phyloP scores from a whole-genome alignment of 2,888 invertebrate genomes.

The Epistrophe grossulariae region DNA sequence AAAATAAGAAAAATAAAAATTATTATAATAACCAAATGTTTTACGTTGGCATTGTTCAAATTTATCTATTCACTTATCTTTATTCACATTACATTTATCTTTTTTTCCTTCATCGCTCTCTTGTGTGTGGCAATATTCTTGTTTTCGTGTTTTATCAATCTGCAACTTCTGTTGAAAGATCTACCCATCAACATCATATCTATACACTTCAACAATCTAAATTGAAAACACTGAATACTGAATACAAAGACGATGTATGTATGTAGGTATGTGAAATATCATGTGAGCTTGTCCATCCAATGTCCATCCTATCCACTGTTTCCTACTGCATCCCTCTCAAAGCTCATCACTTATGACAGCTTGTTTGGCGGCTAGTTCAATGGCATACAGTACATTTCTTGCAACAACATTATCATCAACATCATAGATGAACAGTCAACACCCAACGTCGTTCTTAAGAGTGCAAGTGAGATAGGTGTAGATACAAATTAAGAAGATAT shows the following conservation, averaged over 20 bases:
- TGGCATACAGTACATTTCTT: conserved; percentile 39
- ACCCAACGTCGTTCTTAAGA: background rate
- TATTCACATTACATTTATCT: background rate
- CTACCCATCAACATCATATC: conserved; percentile 18
- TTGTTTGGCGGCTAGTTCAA: conserved; percentile 68
- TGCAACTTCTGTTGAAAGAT: conserved; percentile 53
- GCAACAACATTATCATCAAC: conserved; percentile 53
- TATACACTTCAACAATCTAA: conserved; percentile 20
- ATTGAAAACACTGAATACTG: conserved; percentile 34
- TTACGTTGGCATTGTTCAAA: conserved; percentile 7
- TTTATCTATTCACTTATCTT: conserved; percentile 44
- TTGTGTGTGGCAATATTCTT: background rate
- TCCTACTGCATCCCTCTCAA: background rate
- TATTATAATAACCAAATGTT: conserved; percentile 11
- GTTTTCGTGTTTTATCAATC: conserved; percentile 15
- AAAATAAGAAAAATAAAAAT: background rate
- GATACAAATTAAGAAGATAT: conserved; percentile 38
- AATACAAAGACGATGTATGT: background rate
- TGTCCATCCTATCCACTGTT: background rate
- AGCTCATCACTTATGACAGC: conserved; percentile 29
- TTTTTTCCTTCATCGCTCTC: background rate
- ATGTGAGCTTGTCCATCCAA: conserved; percentile 41
- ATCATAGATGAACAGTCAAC: conserved; percentile 16
- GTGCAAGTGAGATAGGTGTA: conserved; percentile 5
- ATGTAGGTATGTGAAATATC: conserved; percentile 52